A percentile compares a stretch with the other conserved stretches of the same genome.
Evolutionary conservation across 1,140 invertebrate genomes (phyloP).

Genomic region (Heliconius congener): DNA sequence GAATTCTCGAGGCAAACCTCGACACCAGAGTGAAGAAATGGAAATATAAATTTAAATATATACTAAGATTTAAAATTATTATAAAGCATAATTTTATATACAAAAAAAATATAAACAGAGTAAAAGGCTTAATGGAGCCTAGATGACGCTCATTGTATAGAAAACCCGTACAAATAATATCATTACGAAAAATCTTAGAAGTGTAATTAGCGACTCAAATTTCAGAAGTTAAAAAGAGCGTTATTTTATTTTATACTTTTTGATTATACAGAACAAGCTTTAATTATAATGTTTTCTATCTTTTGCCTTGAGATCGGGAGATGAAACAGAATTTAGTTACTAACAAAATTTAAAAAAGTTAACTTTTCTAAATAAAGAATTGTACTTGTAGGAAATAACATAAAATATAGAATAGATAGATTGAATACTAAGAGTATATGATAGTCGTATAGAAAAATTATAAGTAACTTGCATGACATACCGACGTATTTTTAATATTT

Average conservation of each 20-base stretch:
- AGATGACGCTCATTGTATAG: background rate
- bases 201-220: background rate
- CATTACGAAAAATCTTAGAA: background rate
- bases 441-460: too few species aligned
- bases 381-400: background rate
- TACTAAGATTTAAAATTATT: too few species aligned
- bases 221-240: background rate
- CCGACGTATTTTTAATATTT: too few species aligned
- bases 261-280: background rate
- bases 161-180: background rate
- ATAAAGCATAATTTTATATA: too few species aligned
- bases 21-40: too few species aligned
- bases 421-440: too few species aligned
- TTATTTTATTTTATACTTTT: background rate
- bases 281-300: background rate
- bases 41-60: too few species aligned
- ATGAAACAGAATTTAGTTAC: slow-evolving; percentile 5
- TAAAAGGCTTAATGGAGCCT: background rate
- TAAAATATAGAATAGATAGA: too few species aligned
- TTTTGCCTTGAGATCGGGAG: background rate
- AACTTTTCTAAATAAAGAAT: background rate
- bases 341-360: background rate
- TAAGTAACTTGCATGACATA: too few species aligned
- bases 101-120: too few species aligned
- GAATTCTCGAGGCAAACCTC: too few species aligned